Conservation (phyloP, 2,113 vertebrate genomes). For the Ailurus styani region DNA sequence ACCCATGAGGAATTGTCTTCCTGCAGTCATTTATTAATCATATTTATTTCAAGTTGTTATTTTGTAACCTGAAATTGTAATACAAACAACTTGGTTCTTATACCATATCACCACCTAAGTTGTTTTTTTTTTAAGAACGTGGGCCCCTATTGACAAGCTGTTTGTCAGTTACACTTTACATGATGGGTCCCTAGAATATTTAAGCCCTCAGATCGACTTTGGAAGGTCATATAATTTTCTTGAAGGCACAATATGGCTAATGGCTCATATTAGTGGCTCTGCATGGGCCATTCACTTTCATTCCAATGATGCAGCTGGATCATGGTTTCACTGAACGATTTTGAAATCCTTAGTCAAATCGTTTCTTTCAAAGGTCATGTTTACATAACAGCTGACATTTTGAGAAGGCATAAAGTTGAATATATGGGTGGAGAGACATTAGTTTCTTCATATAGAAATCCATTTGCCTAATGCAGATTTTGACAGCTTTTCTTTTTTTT, state of each 20-base stretch:
- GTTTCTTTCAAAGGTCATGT: conserved; percentile 41
- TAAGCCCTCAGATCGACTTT: conserved; percentile 1
- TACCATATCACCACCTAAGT: neutral
- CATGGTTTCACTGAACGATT: neutral
- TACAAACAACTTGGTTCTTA: neutral
- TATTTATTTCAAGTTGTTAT: neutral
- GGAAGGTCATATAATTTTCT: conserved; percentile 48
- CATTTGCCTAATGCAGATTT: neutral
- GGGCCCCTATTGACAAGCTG: neutral
- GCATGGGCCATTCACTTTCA: conserved; percentile 57
- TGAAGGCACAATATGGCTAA: conserved; percentile 53
- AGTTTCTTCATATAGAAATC: conserved; percentile 24
- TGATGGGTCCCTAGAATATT: neutral
- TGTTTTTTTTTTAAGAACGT: neutral
- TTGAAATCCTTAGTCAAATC: conserved; percentile 42
- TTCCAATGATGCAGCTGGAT: neutral
- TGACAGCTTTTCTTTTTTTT: neutral
- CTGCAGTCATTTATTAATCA: neutral
- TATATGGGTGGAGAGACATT: neutral
- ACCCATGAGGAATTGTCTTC: neutral
- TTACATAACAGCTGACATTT: conserved; percentile 35
- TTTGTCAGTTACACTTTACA: conserved; percentile 6
- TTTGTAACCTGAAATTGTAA: neutral
- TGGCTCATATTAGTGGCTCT: conserved; percentile 42
- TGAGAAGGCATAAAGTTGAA: conserved; percentile 21